Conservation (phyloP, 2,888 invertebrate genomes). For the Bimastos eiseni region DNA sequence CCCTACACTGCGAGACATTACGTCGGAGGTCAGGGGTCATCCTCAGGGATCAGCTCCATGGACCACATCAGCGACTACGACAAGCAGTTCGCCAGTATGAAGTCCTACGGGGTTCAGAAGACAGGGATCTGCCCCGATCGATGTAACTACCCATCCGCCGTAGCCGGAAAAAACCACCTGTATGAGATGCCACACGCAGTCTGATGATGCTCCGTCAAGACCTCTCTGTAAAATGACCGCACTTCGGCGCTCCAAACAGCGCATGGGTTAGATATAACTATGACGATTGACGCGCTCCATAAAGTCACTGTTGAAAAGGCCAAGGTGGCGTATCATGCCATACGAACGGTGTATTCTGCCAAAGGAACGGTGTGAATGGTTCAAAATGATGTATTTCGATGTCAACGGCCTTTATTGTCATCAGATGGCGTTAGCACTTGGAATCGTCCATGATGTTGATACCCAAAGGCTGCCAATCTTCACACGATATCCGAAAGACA, state of each 20-base stretch:
- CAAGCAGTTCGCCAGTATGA: conserved; percentile 23
- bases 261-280: background rate
- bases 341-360: too few species aligned
- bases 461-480: background rate
- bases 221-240: background rate
- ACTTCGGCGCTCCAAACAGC: background rate
- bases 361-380: too few species aligned
- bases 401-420: too few species aligned
- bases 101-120: background rate
- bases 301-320: background rate
- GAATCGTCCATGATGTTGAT: too few species aligned
- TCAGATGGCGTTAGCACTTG: too few species aligned
- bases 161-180: background rate
- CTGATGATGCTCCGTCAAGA: background rate
- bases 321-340: too few species aligned
- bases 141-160: background rate
- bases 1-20: background rate
- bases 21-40: background rate
- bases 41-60: background rate
- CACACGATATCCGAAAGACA: background rate
- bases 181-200: conserved; percentile 14
- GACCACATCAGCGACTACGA: conserved; percentile 25
- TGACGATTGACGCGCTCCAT: background rate
- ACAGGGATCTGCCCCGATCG: background rate
- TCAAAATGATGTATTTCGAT: too few species aligned